Conservation (phyloP, 1,140 invertebrate species). For the Stegodyphus dumicola region DNA sequence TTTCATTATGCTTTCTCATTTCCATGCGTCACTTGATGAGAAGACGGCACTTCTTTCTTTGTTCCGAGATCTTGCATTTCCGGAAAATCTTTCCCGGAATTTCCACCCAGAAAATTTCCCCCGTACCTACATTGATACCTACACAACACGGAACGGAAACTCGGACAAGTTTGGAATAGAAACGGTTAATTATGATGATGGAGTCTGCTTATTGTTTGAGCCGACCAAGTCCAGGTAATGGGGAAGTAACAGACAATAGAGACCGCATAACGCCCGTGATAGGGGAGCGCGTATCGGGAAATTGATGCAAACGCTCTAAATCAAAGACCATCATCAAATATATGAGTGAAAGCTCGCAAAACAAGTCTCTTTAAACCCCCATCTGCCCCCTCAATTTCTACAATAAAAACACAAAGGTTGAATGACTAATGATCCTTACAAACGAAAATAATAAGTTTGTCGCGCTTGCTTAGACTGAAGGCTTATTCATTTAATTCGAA, state of each 20-base stretch:
- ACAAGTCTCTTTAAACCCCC: slow-evolving; percentile 41
- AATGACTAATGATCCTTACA: slow-evolving; percentile 54
- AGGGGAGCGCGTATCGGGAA: slow-evolving; percentile 32
- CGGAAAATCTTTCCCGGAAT: slow-evolving; percentile 51
- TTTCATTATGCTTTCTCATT: slow-evolving; percentile 61
- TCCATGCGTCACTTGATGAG: slow-evolving; percentile 60
- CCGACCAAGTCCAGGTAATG: slow-evolving; percentile 43
- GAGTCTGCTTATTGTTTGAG: slow-evolving; percentile 47
- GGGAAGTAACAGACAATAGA: slow-evolving; percentile 28
- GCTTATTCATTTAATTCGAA: slow-evolving; percentile 52
- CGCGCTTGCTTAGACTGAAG: slow-evolving; percentile 16
- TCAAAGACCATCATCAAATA: slow-evolving; percentile 43
- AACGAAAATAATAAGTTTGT: slow-evolving; percentile 59
- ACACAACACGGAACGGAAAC: slow-evolving; percentile 48
- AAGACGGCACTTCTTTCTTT: slow-evolving; percentile 59
- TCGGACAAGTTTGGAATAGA: slow-evolving; percentile 59
- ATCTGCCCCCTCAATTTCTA: neutral
- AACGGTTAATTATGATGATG: slow-evolving; percentile 59
- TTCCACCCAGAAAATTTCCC: slow-evolving; percentile 54
- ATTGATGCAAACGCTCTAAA: slow-evolving; percentile 18
- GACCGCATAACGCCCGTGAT: neutral
- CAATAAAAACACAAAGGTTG: slow-evolving; percentile 49
- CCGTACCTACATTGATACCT: slow-evolving; percentile 25
- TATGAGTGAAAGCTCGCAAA: slow-evolving; percentile 35
- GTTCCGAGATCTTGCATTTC: slow-evolving; percentile 59